Evolutionary conservation across 2,113 vertebrate species (phyloP).

Genomic region (Nipponia nippon): DNA sequence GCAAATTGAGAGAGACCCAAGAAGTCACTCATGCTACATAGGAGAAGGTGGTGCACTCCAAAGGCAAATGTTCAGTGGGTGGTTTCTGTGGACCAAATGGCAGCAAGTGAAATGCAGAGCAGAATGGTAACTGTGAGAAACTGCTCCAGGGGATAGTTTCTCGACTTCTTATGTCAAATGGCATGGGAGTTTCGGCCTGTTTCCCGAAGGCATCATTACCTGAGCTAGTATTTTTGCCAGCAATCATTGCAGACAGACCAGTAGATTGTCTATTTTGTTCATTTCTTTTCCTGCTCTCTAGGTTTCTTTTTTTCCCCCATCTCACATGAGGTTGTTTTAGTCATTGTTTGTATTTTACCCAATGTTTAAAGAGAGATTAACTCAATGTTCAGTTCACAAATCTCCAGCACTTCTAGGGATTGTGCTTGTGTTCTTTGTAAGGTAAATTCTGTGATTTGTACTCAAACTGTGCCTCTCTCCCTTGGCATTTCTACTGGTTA

Average conservation of each 20-base stretch:
- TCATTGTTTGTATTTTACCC: neutral
- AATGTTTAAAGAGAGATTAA: neutral
- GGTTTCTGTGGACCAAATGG: slow-evolving; percentile 26
- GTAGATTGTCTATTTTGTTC: neutral
- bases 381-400: neutral
- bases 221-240: neutral
- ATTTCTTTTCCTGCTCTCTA: neutral
- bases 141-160: neutral
- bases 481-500: neutral
- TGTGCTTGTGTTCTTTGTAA: neutral
- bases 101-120: neutral
- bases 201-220: neutral
- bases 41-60: neutral
- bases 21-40: neutral
- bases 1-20: neutral
- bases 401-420: neutral
- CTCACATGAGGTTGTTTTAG: neutral
- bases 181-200: neutral
- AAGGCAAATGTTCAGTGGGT: slow-evolving; percentile 48
- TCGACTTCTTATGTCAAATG: neutral
- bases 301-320: neutral
- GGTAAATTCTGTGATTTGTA: neutral
- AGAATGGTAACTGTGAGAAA: neutral
- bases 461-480: neutral
- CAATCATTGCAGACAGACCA: neutral